Conservation (phyloP, 30 jellyfish, hydroid and myxozoan genomes). For the Aurelia aurita region DNA sequence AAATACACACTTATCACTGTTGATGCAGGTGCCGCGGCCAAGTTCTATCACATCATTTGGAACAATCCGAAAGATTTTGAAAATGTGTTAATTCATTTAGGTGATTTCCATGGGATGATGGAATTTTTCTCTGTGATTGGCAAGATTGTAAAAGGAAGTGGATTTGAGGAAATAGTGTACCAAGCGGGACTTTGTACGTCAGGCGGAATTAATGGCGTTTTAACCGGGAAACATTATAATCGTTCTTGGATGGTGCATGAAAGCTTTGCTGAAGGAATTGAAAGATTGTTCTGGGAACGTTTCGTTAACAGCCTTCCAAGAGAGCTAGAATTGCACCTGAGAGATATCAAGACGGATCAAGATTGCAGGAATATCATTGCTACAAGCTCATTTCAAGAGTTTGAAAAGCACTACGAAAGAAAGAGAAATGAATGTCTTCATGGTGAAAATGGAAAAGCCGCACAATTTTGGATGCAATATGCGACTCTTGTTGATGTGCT, state of each 20-base stretch:
- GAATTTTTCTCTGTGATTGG: conserved; percentile 43
- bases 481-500: conserved; percentile 11
- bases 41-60: no score
- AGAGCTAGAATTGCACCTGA: neutral
- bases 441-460: conserved; percentile 10
- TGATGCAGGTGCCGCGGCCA: no score
- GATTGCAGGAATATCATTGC: conserved; percentile 5
- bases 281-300: conserved; percentile 12
- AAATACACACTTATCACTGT: conserved; percentile 33
- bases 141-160: conserved; percentile 26
- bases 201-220: conserved; percentile 34
- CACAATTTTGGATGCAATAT: conserved; percentile 25
- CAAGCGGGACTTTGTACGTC: conserved; percentile 37
- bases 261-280: conserved; percentile 24
- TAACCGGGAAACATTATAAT: conserved; percentile 34
- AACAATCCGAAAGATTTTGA: conserved; percentile 18
- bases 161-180: conserved; percentile 28
- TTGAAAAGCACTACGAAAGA: conserved; percentile 21
- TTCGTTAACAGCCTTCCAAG: conserved; percentile 9
- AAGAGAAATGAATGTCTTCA: conserved; percentile 2
- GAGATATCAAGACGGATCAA: conserved; percentile 8
- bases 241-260: conserved; percentile 54
- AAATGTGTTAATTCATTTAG: conserved; percentile 16
- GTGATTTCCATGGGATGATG: conserved; percentile 38
- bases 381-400: conserved; percentile 12